These are phyloP conservation scores for Zoanthus solanderi DNA, from an alignment of 92 coral and sea anemone species.

Conservation along the genomic window DNA sequence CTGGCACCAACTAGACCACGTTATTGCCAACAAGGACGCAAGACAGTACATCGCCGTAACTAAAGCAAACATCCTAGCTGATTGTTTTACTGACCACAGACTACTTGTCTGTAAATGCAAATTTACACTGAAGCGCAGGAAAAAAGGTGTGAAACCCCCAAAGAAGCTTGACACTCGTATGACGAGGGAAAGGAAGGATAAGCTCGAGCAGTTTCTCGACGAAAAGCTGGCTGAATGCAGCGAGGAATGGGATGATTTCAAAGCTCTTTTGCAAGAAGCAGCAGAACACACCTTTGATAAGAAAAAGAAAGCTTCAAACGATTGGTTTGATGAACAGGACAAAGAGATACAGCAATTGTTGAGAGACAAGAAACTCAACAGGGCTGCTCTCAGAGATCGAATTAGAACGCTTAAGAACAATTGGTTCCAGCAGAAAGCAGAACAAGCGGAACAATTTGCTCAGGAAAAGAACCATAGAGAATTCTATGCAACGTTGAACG, in stretches of 20 bases:
- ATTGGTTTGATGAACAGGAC: constrained; percentile 67
- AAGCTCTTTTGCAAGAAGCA: constrained; percentile 52
- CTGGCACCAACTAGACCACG: constrained; percentile 46
- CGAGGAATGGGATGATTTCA: constrained; percentile 17
- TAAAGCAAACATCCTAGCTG: constrained; percentile 2
- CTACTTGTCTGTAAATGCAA: constrained; percentile 20
- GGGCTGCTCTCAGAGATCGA: constrained; percentile 24
- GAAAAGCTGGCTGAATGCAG: constrained; percentile 19
- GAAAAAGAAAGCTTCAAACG: constrained; percentile 42
- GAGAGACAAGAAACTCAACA: constrained; percentile 55
- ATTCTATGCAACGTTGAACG: constrained; percentile 57
- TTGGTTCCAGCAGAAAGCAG: constrained; percentile 18
- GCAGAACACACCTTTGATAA: constrained; percentile 49
- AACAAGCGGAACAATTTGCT: constrained; percentile 45
- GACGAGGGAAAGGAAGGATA: constrained; percentile 44
- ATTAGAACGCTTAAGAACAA: constrained; percentile 49
- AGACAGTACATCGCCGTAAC: constrained; percentile 19
- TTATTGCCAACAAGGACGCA: constrained; percentile 38
- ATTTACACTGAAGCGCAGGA: constrained; percentile 16
- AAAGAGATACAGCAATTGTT: constrained; percentile 53
- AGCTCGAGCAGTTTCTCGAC: constrained; percentile 16
- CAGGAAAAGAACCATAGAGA: constrained; percentile 51
- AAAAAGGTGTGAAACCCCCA: constrained; percentile 29
- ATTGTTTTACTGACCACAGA: constrained; percentile 10
- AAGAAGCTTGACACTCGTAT: constrained; percentile 28